These are phyloP conservation scores for human DNA, from an alignment of 2,113 vertebrate genomes.

Conservation along the genomic window GRCh38 chr6:81681001-81681500, in stretches of 20 bases:
- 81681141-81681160: not conserved
- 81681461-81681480: not conserved
- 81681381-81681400: not conserved
- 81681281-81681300: not conserved
- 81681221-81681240: not conserved
- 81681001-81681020: not conserved
- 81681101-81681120: not conserved
- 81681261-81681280: not conserved
- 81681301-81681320: not conserved
- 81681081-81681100: not conserved
- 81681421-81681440: not conserved
- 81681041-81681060: not conserved
- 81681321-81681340: not conserved
- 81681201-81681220: not conserved
- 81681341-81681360: not conserved
- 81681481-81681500: not conserved
- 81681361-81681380: not conserved
- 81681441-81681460: not conserved
- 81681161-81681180: not conserved
- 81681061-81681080: not conserved
- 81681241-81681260: not conserved
- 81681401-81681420: not conserved
- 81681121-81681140: not conserved
- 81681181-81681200: not conserved
- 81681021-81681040: not conserved